Evolutionary conservation across 92 coral and sea anemone genomes (phyloP).

Genomic region (Meandrina meandrites): DNA sequence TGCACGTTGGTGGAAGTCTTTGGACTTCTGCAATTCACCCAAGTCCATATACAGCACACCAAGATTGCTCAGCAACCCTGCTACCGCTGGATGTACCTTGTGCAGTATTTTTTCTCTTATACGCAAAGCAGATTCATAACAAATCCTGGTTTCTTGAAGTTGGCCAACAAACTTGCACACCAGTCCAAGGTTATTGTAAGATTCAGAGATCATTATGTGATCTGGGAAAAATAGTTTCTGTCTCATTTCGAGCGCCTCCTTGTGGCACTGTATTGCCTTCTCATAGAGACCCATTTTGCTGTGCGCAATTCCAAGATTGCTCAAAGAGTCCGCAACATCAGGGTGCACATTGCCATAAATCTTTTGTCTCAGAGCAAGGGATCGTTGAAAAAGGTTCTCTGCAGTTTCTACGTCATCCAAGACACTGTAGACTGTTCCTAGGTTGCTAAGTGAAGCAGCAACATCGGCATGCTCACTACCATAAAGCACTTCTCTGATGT

Average conservation of each 20-base stretch:
- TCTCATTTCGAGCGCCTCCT: conserved; percentile 19
- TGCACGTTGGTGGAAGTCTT: background rate
- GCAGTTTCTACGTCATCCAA: background rate
- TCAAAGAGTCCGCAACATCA: background rate
- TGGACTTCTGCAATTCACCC: conserved; percentile 7
- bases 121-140: background rate
- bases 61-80: conserved; percentile 1
- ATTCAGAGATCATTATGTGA: conserved; percentile 35
- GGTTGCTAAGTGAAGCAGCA: conserved; percentile 14
- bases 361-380: background rate
- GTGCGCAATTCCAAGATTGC: conserved; percentile 6
- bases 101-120: conserved; percentile 12
- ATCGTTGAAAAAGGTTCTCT: background rate
- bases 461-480: conserved; percentile 12
- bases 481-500: conserved; percentile 4
- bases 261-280: conserved; percentile 2
- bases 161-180: conserved; percentile 23
- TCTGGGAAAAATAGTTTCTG: background rate
- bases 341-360: conserved; percentile 3
- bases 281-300: background rate
- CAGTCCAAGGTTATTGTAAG: conserved; percentile 25
- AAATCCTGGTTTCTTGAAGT: conserved; percentile 27
- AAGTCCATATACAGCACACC: conserved; percentile 13
- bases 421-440: background rate
- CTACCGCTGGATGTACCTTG: conserved; percentile 14